A percentile compares a stretch with the other conserved stretches of the same genome.
Evolutionary conservation across 1,140 invertebrate genomes (phyloP).

Genomic region (Drosophila navojoa): DNA sequence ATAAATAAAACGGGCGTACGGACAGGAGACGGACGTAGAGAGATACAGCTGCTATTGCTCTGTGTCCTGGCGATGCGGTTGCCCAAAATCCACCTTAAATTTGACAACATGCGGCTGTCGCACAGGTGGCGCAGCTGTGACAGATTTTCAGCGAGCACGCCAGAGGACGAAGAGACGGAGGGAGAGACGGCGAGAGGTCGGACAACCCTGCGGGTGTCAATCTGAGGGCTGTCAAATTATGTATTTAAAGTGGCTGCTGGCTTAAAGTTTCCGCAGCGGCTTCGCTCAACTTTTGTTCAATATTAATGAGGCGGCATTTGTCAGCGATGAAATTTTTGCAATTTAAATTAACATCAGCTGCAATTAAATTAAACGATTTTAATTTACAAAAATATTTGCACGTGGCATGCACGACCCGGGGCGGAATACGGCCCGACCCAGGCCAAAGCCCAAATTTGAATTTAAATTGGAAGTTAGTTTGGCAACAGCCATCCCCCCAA

Average conservation of each 20-base stretch:
- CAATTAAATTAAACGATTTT: constrained; percentile 80
- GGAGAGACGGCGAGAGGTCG: too few relatives aligned
- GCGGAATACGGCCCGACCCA: neutral
- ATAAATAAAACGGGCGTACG: constrained; percentile 75
- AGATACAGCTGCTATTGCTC: constrained; percentile 9
- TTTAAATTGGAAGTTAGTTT: constrained; percentile 79
- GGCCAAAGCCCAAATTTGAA: constrained; percentile 60
- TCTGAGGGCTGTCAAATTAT: constrained; percentile 58
- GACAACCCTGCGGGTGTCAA: constrained; percentile 58
- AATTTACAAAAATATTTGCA: constrained; percentile 71
- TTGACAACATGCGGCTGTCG: constrained; percentile 66
- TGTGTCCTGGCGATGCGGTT: constrained; percentile 57
- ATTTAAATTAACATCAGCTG: constrained; percentile 76
- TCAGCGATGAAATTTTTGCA: constrained; percentile 63
- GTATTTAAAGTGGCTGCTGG: constrained; percentile 54
- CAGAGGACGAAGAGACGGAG: too few relatives aligned
- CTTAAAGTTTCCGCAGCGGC: constrained; percentile 44
- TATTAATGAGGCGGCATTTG: constrained; percentile 72
- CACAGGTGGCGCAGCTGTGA: constrained; percentile 67
- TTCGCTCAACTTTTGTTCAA: constrained; percentile 41
- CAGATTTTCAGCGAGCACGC: constrained; percentile 39
- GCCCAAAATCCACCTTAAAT: constrained; percentile 77
- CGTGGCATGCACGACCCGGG: constrained; percentile 40
- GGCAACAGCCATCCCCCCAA: constrained; percentile 21
- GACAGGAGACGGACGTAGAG: constrained; percentile 18